Evolutionary conservation across 1,140 invertebrate genomes (phyloP).

Genomic region (Thrips palmi): DNA sequence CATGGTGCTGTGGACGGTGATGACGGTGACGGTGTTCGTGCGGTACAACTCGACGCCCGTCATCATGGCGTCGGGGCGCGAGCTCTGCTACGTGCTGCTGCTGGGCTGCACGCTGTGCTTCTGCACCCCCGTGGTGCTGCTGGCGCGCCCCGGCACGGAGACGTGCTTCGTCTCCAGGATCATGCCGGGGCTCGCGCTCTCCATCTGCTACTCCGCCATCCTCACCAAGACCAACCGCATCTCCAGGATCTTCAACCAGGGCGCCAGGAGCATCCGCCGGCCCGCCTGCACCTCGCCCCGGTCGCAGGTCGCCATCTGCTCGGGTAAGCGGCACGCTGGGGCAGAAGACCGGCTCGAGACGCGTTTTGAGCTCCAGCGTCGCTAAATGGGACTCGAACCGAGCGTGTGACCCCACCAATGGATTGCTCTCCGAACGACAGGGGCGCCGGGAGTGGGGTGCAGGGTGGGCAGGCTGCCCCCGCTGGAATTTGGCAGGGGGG

Average conservation of each 20-base stretch:
- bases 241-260: conserved; percentile 62
- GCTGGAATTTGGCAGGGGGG: too few species aligned
- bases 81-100: conserved; percentile 50
- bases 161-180: conserved; percentile 49
- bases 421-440: too few species aligned
- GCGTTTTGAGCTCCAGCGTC: too few species aligned
- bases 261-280: conserved; percentile 68
- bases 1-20: conserved; percentile 39
- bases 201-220: conserved; percentile 66
- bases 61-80: conserved; percentile 45
- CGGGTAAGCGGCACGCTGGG: conserved; percentile 21
- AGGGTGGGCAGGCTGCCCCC: too few species aligned
- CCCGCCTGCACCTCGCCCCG: conserved; percentile 84
- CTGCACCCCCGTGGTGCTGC: conserved; percentile 41
- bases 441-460: too few species aligned
- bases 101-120: conserved; percentile 34
- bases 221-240: conserved; percentile 78
- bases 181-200: conserved; percentile 57
- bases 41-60: conserved; percentile 47
- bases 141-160: conserved; percentile 44
- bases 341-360: too few species aligned
- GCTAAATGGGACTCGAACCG: too few species aligned
- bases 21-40: conserved; percentile 38
- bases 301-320: conserved; percentile 39
- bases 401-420: too few species aligned